These are phyloP conservation scores for Indri indri DNA, from an alignment of 2,113 vertebrate species.

Conservation along the genomic window DNA sequence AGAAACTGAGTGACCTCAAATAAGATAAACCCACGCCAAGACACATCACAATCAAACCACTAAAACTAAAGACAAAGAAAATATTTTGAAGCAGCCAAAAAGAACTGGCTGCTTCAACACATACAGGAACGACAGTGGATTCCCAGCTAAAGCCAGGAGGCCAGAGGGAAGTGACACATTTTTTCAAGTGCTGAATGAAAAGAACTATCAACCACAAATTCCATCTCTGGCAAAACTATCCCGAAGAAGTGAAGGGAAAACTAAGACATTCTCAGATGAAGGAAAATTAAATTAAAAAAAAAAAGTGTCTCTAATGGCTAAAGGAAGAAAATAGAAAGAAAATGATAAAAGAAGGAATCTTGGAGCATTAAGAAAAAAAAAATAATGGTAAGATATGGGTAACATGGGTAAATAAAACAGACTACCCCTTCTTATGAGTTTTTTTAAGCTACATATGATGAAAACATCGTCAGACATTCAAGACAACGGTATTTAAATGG, in stretches of 20 bases:
- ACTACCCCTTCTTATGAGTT: neutral
- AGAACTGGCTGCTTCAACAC: too few species aligned
- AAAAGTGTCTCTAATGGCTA: neutral
- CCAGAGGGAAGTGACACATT: fast-evolving
- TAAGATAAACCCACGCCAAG: neutral
- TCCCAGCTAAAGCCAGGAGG: neutral
- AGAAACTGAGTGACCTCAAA: neutral
- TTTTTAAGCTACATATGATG: neutral
- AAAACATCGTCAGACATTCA: neutral
- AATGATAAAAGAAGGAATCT: neutral
- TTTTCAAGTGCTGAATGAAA: neutral
- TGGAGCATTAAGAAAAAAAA: neutral
- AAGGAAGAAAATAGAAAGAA: neutral
- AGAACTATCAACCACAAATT: neutral
- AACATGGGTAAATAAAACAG: neutral
- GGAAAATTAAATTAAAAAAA: neutral
- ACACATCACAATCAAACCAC: neutral
- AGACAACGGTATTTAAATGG: neutral
- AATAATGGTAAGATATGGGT: neutral
- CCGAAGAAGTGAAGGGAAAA: neutral
- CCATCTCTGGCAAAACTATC: fast-evolving
- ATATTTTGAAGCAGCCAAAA: neutral
- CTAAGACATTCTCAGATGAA: neutral
- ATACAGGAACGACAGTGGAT: fast-evolving
- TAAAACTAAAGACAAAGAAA: neutral